Conservation (phyloP, 2,888 invertebrate species). For the Acleris holmiana region DNA sequence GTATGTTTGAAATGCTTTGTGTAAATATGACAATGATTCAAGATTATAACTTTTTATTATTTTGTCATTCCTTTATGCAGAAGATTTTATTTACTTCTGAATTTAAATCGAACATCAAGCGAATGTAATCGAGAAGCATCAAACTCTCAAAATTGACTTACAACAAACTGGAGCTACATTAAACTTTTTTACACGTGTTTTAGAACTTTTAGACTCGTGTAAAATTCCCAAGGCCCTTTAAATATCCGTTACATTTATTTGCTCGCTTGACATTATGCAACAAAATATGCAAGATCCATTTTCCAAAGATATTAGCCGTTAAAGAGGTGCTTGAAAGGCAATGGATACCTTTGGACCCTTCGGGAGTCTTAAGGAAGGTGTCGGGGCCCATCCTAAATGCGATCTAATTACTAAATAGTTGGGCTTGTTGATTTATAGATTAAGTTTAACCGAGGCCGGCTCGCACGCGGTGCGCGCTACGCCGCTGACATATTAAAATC, state of each 20-base stretch:
- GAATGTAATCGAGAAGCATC: too few relatives aligned
- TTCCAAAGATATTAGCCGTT: constrained; percentile 81
- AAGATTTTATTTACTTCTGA: neutral
- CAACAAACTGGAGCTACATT: neutral
- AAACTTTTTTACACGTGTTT: neutral
- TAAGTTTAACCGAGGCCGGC: constrained; percentile 73
- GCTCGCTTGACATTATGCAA: constrained; percentile 55
- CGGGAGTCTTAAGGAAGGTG: constrained; percentile 80
- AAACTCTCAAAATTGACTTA: too few relatives aligned
- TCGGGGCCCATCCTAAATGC: constrained; percentile 81
- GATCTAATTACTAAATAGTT: constrained; percentile 86
- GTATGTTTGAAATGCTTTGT: constrained; percentile 22
- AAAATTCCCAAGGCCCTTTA: neutral
- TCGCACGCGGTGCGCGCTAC: constrained; percentile 68
- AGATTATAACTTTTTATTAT: neutral
- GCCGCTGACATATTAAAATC: constrained; percentile 75
- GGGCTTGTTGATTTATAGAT: constrained; percentile 85
- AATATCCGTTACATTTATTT: neutral
- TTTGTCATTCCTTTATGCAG: neutral
- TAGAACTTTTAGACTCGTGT: neutral
- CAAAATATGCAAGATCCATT: constrained; percentile 81
- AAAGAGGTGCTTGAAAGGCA: constrained; percentile 82
- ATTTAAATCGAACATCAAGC: too few relatives aligned
- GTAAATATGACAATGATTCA: constrained; percentile 21
- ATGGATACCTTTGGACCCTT: constrained; percentile 78